Conservation (phyloP, 64 coral and sea anemone species). For the Pocillopora verrucosa region DNA sequence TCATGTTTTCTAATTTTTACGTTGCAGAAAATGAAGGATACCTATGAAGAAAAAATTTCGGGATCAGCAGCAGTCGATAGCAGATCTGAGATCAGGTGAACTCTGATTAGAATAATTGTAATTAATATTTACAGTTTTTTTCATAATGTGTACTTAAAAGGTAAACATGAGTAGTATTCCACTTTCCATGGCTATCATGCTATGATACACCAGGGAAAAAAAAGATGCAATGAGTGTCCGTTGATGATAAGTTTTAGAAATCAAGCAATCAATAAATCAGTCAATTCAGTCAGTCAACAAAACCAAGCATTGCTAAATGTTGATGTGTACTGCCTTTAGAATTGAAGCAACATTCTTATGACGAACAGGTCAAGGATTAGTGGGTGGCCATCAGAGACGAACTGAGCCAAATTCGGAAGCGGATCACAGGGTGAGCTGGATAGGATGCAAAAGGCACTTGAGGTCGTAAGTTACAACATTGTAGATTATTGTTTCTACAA, state of each 20-base stretch:
- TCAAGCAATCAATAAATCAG: no score
- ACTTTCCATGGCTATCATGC: no score
- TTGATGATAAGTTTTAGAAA: no score
- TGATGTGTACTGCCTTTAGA: slow-evolving; percentile 35
- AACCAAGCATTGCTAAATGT: not conserved
- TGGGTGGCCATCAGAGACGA: slow-evolving; percentile 57
- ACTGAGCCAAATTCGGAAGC: slow-evolving; percentile 35
- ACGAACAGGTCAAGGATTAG: slow-evolving; percentile 47
- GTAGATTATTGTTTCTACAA: no score
- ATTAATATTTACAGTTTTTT: not conserved
- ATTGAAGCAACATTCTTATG: slow-evolving; percentile 73
- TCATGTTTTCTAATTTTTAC: not conserved
- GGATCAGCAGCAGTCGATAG: slow-evolving; percentile 76
- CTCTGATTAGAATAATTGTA: not conserved
- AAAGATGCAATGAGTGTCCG: no score
- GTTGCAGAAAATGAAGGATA: slow-evolving; percentile 58
- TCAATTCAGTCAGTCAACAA: no score
- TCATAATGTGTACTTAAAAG: not conserved
- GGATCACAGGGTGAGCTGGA: slow-evolving; percentile 64
- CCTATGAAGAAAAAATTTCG: slow-evolving; percentile 79
- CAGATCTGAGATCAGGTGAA: slow-evolving; percentile 63
- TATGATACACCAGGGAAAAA: no score
- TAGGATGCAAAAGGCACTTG: slow-evolving; percentile 55
- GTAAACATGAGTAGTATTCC: not conserved
- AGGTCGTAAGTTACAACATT: slow-evolving; percentile 55